A percentile compares a stretch with the other conserved stretches of the same genome.
Evolutionary conservation across 2,797 vertebrate genomes (phyloP).

Genomic region (Microctenopoma lineatum): DNA sequence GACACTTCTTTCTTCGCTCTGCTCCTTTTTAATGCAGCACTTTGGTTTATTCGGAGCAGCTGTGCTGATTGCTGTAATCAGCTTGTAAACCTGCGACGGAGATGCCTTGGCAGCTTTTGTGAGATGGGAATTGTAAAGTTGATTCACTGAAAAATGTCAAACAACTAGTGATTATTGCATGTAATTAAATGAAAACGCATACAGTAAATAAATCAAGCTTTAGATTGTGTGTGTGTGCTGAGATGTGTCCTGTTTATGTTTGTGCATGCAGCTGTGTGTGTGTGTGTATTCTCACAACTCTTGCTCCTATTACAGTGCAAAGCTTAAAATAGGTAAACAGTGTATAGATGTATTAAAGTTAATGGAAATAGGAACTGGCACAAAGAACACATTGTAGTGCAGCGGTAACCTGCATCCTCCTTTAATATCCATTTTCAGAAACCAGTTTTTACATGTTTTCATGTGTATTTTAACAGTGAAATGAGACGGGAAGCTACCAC

Average conservation of each 20-base stretch:
- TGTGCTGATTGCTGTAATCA: slow-evolving; percentile 54
- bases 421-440: no score
- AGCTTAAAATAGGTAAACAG: no score
- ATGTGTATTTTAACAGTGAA: no score
- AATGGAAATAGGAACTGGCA: no score
- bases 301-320: background rate
- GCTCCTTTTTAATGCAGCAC: slow-evolving; percentile 34
- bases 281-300: background rate
- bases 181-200: slow-evolving; percentile 29
- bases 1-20: slow-evolving; percentile 20
- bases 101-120: slow-evolving; percentile 16
- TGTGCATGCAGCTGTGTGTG: background rate
- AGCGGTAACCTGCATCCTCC: no score
- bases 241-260: background rate
- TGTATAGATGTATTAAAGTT: no score
- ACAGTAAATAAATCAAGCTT: slow-evolving; percentile 10
- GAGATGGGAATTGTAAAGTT: slow-evolving; percentile 22
- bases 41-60: slow-evolving; percentile 49
- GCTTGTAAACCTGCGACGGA: slow-evolving; percentile 45
- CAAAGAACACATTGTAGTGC: no score
- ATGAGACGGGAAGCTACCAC: no score
- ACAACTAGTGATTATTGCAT: slow-evolving; percentile 16
- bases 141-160: slow-evolving; percentile 44
- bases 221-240: background rate
- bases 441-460: no score